phyloP scores from a whole-genome alignment of 2,888 invertebrate species.

The Oscheius sp. region DNA sequence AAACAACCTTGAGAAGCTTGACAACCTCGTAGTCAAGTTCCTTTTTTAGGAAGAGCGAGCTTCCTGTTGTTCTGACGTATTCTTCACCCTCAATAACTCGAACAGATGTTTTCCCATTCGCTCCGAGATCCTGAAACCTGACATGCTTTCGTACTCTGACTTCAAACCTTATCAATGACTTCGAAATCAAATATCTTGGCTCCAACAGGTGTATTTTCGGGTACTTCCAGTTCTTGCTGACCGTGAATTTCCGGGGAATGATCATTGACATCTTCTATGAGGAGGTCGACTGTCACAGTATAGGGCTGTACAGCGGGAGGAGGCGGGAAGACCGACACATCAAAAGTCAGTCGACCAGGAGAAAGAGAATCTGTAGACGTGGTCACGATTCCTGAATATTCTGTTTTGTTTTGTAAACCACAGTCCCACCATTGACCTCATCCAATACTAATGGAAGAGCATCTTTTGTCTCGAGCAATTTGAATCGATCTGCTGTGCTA shows the following conservation, averaged over 20 bases:
- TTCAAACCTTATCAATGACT: constrained; percentile 15
- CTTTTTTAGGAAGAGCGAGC: neutral
- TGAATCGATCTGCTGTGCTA: constrained; percentile 15
- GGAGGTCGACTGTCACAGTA: neutral
- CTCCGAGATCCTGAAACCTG: constrained; percentile 21
- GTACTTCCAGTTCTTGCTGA: constrained; percentile 1
- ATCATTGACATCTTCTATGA: constrained; percentile 33
- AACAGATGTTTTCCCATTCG: neutral
- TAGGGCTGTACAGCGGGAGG: constrained; percentile 30
- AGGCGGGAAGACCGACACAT: constrained; percentile 34
- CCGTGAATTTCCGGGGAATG: constrained; percentile 18
- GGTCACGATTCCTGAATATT: constrained; percentile 33
- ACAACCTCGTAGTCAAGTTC: constrained; percentile 8
- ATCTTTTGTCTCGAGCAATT: neutral
- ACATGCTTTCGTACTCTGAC: neutral
- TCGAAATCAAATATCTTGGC: constrained; percentile 11
- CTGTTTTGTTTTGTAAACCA: too few species aligned
- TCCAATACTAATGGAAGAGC: constrained; percentile 21
- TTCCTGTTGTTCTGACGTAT: constrained; percentile 1
- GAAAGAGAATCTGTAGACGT: neutral
- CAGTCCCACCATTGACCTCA: constrained; percentile 8
- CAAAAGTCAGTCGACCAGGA: constrained; percentile 8
- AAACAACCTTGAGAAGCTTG: neutral
- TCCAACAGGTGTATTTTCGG: constrained; percentile 23
- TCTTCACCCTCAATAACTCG: constrained; percentile 1